phyloP scores from a whole-genome alignment of 2,113 vertebrate genomes.

The Hypanus sabinus region DNA sequence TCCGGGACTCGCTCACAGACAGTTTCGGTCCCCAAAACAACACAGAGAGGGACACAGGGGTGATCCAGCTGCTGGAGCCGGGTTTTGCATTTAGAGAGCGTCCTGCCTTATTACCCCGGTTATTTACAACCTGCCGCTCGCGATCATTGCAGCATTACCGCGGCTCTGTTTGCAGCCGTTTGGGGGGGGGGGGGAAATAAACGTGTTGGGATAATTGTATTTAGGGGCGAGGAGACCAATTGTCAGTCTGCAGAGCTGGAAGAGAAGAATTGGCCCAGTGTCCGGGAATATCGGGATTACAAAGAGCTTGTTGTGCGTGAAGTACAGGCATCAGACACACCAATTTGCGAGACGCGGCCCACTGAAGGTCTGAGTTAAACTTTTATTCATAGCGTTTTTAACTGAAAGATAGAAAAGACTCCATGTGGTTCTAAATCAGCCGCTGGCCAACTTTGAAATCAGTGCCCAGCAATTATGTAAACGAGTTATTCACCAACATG shows the following conservation, averaged over 20 bases:
- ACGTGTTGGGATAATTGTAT: slow-evolving; percentile 47
- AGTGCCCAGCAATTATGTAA: slow-evolving; percentile 69
- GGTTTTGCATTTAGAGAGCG: not conserved
- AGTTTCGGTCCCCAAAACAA: not conserved
- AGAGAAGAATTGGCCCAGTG: slow-evolving; percentile 40
- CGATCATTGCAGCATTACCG: slow-evolving; percentile 32
- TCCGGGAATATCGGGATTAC: slow-evolving; percentile 42
- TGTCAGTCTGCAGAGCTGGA: slow-evolving; percentile 46
- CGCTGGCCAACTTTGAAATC: slow-evolving; percentile 63
- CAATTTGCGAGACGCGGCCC: slow-evolving; percentile 54
- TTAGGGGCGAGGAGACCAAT: slow-evolving; percentile 42
- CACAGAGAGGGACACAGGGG: not conserved
- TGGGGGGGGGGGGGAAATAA: slow-evolving; percentile 39
- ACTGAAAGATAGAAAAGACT: slow-evolving; percentile 61
- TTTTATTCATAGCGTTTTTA: slow-evolving; percentile 48
- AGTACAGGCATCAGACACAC: slow-evolving; percentile 52
- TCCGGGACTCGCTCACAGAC: too few species aligned
- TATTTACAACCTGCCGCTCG: slow-evolving; percentile 37
- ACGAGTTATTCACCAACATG: slow-evolving; percentile 64
- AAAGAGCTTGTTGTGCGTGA: slow-evolving; percentile 50
- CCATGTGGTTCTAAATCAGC: slow-evolving; percentile 63
- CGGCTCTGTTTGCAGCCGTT: slow-evolving; percentile 42
- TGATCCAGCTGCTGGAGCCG: not conserved
- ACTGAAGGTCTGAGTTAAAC: slow-evolving; percentile 52
- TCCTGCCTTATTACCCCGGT: not conserved